phyloP scores from a whole-genome alignment of 2,888 invertebrate species.

The Agrotis segetum region DNA sequence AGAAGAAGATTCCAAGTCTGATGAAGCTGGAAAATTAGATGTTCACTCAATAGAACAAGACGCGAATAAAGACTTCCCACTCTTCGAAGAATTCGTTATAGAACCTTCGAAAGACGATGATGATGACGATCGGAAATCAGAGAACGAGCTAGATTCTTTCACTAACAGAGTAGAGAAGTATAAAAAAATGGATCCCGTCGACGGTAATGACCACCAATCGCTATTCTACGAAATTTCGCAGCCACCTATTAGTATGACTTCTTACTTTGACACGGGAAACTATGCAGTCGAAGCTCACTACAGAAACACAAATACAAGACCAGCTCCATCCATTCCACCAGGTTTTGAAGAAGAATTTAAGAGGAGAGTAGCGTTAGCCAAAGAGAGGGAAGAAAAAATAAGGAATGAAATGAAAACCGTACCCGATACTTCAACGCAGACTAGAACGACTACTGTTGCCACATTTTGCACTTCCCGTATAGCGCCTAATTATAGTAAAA shows the following conservation, averaged over 20 bases:
- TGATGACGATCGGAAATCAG: slow-evolving; percentile 80
- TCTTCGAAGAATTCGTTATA: slow-evolving; percentile 83
- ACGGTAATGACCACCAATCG: slow-evolving; percentile 53
- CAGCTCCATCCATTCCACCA: slow-evolving; percentile 77
- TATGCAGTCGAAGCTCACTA: slow-evolving; percentile 86
- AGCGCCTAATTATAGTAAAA: slow-evolving; percentile 10
- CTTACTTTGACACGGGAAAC: slow-evolving; percentile 88
- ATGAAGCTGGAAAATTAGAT: slow-evolving; percentile 81
- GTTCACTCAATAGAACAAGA: slow-evolving; percentile 87
- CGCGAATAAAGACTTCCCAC: slow-evolving; percentile 85
- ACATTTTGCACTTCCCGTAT: slow-evolving; percentile 58
- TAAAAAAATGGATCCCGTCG: slow-evolving; percentile 75
- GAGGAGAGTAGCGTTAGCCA: slow-evolving; percentile 55
- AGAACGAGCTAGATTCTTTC: slow-evolving; percentile 78
- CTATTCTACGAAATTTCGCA: slow-evolving; percentile 65
- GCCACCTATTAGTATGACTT: slow-evolving; percentile 80
- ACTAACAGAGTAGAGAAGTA: slow-evolving; percentile 84
- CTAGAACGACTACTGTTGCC: slow-evolving; percentile 61
- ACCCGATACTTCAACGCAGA: slow-evolving; percentile 78
- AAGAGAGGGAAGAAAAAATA: slow-evolving; percentile 44
- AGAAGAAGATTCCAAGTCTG: slow-evolving; percentile 82
- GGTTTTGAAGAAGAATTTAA: slow-evolving; percentile 84
- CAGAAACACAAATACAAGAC: slow-evolving; percentile 77
- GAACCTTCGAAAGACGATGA: slow-evolving; percentile 86
- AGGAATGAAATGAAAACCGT: slow-evolving; percentile 48